Evolutionary conservation across 2,113 vertebrate genomes (phyloP), one percentile per base, ranked within the genome.

Genomic region (Semicossyphus pulcher): DNA sequence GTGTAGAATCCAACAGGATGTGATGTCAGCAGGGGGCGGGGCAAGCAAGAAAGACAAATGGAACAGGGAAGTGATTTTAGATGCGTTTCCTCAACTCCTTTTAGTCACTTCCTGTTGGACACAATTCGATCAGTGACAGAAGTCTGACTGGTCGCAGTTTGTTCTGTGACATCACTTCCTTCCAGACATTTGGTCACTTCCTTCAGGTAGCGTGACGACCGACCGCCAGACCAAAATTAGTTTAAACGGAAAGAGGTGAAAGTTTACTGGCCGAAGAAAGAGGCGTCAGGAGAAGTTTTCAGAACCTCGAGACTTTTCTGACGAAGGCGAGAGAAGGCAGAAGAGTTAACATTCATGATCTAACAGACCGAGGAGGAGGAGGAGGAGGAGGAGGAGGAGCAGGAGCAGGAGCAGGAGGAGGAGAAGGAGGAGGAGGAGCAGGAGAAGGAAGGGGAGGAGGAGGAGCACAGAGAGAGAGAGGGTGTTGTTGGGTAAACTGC

Each of bases 11-110:
- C 21, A 23, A 77, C 63, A 56, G 59, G 69, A 61, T 47, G 67
- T 56, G 63, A 83, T 71, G 67, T 79, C 63, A 73, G 26, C 48
- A 61, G 53, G 18, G 44, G 49, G 54, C 14, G 15, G 56, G 20
- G 29, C 45, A 44, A 59, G 64, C 25, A 1, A 31, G n/a, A 11
- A 10, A 9, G 25, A 31, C 25, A 12, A 25, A 52, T 2, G 1
- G 26, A n/a, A n/a, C n/a, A n/a, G n/a, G n/a, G n/a, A n/a, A n/a
- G n/a, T n/a, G n/a, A n/a, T n/a, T n/a, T n/a, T n/a, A n/a, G n/a
- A 3, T 16, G 2, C 18, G 16, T 4, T 37, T 37, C 36, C 36
- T 37, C 36, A 3, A 37, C 11, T 15, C 14, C n/a, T 1, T 37
- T 14, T 12, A 11, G 10, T 37, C 21, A 32, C n/a, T n/a, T n/a